phyloP scores from a whole-genome alignment of 1,140 invertebrate species.

The Drosophila burlai region DNA sequence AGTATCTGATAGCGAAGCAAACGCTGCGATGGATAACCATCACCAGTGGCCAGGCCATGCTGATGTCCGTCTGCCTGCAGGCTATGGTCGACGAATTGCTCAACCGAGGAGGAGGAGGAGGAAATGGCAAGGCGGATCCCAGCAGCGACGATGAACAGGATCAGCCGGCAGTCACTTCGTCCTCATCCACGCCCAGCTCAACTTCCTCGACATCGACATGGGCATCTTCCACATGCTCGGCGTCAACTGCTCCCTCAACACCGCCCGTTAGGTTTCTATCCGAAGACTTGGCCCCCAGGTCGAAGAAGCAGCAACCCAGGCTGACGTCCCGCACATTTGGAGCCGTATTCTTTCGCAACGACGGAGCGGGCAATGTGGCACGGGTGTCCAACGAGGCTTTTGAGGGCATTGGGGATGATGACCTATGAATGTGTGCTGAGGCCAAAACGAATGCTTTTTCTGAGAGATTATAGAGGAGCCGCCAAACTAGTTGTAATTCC shows the following conservation, averaged over 20 bases:
- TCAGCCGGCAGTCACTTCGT: constrained; percentile 49
- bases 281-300: constrained; percentile 61
- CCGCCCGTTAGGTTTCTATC: constrained; percentile 84
- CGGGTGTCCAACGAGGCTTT: constrained; percentile 93
- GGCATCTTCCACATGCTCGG: constrained; percentile 68
- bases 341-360: constrained; percentile 87
- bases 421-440: constrained; percentile 86
- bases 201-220: constrained; percentile 84
- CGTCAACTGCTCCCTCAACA: constrained; percentile 76
- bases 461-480: constrained; percentile 18
- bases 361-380: constrained; percentile 79
- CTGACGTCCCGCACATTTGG: constrained; percentile 84
- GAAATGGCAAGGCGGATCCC: constrained; percentile 84
- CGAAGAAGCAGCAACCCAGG: constrained; percentile 84
- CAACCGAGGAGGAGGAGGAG: constrained; percentile 89
- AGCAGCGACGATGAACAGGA: constrained; percentile 72
- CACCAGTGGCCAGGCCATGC: constrained; percentile 94
- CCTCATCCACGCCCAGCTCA: constrained; percentile 66
- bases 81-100: constrained; percentile 97
- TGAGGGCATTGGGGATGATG: constrained; percentile 95
- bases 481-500: constrained; percentile 37
- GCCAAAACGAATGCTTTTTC: constrained; percentile 33
- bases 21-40: constrained; percentile 97
- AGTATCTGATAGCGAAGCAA: constrained; percentile 97
- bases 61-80: constrained; percentile 97